These are phyloP conservation scores for Corydoras sp. DNA, from an alignment of 2,113 vertebrate species.

Conservation along the genomic window DNA sequence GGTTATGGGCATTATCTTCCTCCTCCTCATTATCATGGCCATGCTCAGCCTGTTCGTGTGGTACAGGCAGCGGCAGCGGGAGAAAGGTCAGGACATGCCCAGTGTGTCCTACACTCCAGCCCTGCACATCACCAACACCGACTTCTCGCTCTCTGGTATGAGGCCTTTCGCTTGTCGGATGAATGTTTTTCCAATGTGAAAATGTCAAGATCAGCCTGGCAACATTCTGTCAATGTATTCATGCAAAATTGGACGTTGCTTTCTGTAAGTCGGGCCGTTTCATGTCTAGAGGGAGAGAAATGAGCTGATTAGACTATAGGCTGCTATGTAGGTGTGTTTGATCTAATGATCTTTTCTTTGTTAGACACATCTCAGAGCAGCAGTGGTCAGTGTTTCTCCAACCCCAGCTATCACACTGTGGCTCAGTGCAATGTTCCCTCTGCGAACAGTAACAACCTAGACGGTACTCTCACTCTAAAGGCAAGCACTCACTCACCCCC, in stretches of 20 bases:
- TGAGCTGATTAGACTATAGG: neutral
- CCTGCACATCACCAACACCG: constrained; percentile 86
- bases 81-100: constrained; percentile 92
- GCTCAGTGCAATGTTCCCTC: constrained; percentile 79
- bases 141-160: constrained; percentile 91
- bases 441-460: constrained; percentile 80
- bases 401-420: constrained; percentile 90
- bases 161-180: no score
- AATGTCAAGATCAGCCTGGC: no score
- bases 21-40: constrained; percentile 90
- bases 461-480: constrained; percentile 83
- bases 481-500: constrained; percentile 54
- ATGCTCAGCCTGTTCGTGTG: constrained; percentile 92
- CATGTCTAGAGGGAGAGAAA: neutral
- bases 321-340: neutral
- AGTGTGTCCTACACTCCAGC: constrained; percentile 93
- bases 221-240: no score
- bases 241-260: no score
- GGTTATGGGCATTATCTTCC: constrained; percentile 89
- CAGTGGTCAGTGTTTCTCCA: constrained; percentile 82
- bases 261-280: neutral
- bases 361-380: constrained; percentile 72
- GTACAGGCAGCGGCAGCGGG: constrained; percentile 88
- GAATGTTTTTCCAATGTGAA: no score
- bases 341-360: neutral